These are phyloP conservation scores for Sus scrofa DNA, from an alignment of 2,113 vertebrate genomes.

Conservation along the genomic window DNA sequence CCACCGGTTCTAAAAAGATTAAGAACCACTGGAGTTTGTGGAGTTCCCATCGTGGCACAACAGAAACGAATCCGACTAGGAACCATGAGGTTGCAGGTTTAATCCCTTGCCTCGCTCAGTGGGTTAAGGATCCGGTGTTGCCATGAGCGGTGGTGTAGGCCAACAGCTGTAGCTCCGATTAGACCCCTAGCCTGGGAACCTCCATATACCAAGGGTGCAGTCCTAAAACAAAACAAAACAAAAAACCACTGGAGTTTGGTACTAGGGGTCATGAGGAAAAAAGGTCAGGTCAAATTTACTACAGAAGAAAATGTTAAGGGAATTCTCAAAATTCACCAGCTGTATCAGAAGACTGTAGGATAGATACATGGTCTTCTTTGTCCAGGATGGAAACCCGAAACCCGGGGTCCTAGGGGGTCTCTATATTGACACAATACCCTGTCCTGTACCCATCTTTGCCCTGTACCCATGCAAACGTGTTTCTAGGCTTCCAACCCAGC, in stretches of 20 bases:
- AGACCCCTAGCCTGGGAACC: no score
- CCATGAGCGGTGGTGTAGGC: no score
- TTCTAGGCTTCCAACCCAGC: not conserved
- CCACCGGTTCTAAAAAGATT: not conserved
- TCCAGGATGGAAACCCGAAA: not conserved
- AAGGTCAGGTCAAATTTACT: not conserved
- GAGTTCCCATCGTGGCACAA: no score
- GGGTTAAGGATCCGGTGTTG: no score
- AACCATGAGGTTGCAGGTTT: no score
- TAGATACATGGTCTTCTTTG: not conserved
- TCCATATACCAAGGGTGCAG: no score
- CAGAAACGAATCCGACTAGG: no score
- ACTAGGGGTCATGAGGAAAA: not conserved
- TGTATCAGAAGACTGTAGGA: not conserved
- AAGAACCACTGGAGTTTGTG: not conserved
- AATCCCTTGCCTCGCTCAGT: no score
- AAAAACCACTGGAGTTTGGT: no score
- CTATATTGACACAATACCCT: not conserved
- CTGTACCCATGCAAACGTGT: fast-evolving
- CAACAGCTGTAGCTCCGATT: no score
- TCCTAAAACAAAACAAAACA: no score
- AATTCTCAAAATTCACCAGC: not conserved
- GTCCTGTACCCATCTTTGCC: fast-evolving
- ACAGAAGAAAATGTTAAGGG: not conserved
- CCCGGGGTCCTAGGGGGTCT: not conserved